phyloP scores from a whole-genome alignment of 2,797 vertebrate species.

The Carcharodon carcharias region DNA sequence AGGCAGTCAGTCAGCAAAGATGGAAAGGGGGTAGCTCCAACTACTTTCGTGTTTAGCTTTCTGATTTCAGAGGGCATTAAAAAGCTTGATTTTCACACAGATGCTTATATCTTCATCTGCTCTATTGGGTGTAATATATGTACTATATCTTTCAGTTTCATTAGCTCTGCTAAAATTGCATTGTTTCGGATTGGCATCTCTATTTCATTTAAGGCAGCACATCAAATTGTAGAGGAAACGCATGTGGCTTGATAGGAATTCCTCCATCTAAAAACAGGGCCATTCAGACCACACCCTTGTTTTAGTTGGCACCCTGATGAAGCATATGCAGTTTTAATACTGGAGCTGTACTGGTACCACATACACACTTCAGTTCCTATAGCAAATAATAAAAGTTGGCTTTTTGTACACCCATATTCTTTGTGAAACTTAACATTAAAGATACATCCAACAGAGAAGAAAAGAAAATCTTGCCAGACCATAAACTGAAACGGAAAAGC shows the following conservation, averaged over 20 bases:
- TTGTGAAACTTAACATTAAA: background rate
- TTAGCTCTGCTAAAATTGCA: background rate
- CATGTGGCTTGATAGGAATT: background rate
- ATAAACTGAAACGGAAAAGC: background rate
- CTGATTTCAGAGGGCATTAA: background rate
- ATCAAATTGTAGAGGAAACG: background rate
- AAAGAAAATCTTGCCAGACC: background rate
- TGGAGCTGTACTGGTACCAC: background rate
- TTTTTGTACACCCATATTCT: background rate
- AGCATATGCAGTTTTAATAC: background rate
- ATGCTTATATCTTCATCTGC: constrained; percentile 6
- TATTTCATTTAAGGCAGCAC: background rate
- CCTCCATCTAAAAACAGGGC: background rate
- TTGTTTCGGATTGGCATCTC: background rate
- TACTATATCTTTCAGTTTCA: background rate
- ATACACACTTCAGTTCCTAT: background rate
- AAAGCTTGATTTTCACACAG: background rate
- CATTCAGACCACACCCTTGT: background rate
- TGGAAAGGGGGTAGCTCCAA: background rate
- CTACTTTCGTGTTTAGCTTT: background rate
- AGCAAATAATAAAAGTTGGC: background rate
- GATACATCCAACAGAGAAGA: background rate
- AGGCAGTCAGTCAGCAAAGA: background rate
- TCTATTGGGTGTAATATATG: background rate
- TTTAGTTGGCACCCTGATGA: background rate